phyloP scores from a whole-genome alignment of 2,113 vertebrate genomes.

The Paradisaea rubra region DNA sequence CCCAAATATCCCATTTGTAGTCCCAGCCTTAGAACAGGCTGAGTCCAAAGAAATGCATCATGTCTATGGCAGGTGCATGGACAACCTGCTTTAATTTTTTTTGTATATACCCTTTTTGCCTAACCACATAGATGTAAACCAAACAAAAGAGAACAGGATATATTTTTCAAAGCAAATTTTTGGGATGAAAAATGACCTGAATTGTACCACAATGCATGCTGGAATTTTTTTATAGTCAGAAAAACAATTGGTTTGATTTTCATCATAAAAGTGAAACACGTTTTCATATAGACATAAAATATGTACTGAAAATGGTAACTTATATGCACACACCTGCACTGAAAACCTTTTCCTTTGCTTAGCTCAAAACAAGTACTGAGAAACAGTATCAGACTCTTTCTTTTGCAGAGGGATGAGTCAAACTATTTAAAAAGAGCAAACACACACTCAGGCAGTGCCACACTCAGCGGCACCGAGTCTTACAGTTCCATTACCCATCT shows the following conservation, averaged over 20 bases:
- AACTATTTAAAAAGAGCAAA: not conserved
- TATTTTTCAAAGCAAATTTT: not conserved
- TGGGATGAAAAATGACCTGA: not conserved
- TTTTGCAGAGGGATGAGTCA: not conserved
- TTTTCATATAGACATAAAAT: not conserved
- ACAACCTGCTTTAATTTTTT: not conserved
- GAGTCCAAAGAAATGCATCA: not conserved
- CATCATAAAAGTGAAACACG: not conserved
- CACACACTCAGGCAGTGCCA: not conserved
- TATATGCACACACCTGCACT: not conserved
- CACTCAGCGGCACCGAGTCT: not conserved
- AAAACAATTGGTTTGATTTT: not conserved
- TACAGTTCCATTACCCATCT: not conserved
- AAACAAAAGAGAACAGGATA: not conserved
- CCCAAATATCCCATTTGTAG: not conserved
- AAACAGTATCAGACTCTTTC: not conserved
- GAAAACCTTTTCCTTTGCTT: not conserved
- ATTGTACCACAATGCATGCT: not conserved
- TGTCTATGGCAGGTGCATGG: not conserved
- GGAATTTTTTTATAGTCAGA: constrained; percentile 25
- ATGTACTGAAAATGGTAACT: not conserved
- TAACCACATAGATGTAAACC: not conserved
- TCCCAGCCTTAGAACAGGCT: not conserved
- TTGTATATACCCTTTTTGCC: not conserved
- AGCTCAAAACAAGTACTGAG: not conserved